Evolutionary conservation across 2,888 invertebrate genomes (phyloP), one percentile per base, ranked within the genome.

Genomic region (Sialis fuliginosa): DNA sequence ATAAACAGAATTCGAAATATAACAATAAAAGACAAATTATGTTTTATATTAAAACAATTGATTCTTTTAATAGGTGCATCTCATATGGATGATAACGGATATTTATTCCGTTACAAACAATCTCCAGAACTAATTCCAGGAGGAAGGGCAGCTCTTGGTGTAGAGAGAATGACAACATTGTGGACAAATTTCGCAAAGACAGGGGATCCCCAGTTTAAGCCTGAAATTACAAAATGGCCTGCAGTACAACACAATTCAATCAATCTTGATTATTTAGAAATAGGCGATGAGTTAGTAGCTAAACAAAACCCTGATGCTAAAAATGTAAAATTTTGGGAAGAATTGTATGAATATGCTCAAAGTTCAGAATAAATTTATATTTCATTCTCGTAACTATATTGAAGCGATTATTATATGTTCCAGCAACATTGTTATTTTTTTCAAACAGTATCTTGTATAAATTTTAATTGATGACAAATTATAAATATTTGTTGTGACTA

Each of bases 1-100:
- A 4, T 22, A 22, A 22, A 22, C 22, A 22, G 4, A 22, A 22
- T 22, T 22, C 22, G 2, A 22, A 22, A 22, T 22, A 22, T 22
- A 2, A 22, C 4, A 2, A 4, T 22, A 22, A n/a, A n/a, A n/a
- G n/a, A 22, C 22, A 22, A 22, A 22, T 6, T 10, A 37, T 8
- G 2, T 10, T 1, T 6, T 37, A 37, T 6, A 6, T 10, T 37
- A 12, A 37, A 10, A 10, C 7, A 37, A 37, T 7, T 8, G 10
- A 6, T 6, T 22, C 8, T 39, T 45, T 39, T 22, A 22, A 10
- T 34, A 47, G 47, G 47, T n/a, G 47, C 47, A 7, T 35, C 47
- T 10, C 47, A 47, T 10, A 42, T 31, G 6, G 47, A 47, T 35
- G 47, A 47, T 39, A 42, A 42, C 31, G 47, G 47, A 8, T 47